Base-by-base conservation (phyloP, 2,888 invertebrate genomes). In the Branchellion lobata region DNA sequence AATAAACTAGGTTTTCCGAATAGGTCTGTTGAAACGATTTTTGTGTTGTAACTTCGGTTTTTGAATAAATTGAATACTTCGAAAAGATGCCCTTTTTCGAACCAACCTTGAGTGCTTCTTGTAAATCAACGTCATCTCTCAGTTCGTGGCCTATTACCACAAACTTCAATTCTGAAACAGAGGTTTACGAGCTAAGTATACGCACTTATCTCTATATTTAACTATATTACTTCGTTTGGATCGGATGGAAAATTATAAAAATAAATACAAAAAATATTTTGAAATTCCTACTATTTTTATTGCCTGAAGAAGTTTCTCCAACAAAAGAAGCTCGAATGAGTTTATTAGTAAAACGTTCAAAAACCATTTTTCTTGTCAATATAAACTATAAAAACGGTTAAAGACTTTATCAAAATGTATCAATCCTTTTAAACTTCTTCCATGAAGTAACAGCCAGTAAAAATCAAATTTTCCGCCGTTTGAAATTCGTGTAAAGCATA, bases 71-170 rank as follows among this genome's bases (percentile, higher is more conserved):
- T 74, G n/a, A n/a, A n/a, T n/a, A n/a, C n/a, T n/a, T 8, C n/a
- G 24, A 65, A 65, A 65, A 24, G 29, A 31, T 69, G 5, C 21
- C 21, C n/a, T 18, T 24, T 8, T 14, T 57, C 3, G 21, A 57
- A 40, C 8, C 8, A 14, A 83, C 83, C 78, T 82, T 36, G 14
- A 83, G 61, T 3, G 83, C 82, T 33, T 79, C 51, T 47, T 81
- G 72, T 1, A 83, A 79, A 31, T 57, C 76, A 27, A 68, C 40
- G 34, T 83, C 80, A 21, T 79, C 71, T 34, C 72, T 73, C 68
- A 82, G 80, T 57, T 79, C 75, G 61, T 83, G 78, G 1, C 83
- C 83, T 34, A 83, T 80, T 47, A 83, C 79, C 53, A 83, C 79
- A 78, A 82, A 82, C 2, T 74, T 74, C 24, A 24, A 27, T 34